Evolutionary conservation across 2,113 vertebrate genomes (phyloP).

Genomic region (human (Homo sapiens)): DNA sequence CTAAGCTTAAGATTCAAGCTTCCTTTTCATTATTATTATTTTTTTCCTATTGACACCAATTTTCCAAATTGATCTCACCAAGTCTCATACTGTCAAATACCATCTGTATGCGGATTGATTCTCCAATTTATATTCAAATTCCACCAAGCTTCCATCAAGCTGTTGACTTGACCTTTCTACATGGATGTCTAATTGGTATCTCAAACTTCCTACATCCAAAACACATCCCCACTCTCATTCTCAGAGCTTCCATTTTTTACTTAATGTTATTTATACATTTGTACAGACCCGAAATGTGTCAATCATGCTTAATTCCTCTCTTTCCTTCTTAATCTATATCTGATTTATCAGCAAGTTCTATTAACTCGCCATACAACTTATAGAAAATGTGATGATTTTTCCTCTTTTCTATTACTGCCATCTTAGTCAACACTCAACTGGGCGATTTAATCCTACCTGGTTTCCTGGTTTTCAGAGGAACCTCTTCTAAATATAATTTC

Average conservation of each 20-base stretch:
- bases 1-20: neutral
- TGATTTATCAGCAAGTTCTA: neutral
- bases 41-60: neutral
- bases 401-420: neutral
- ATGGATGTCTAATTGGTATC: neutral
- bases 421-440: neutral
- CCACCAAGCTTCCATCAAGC: neutral
- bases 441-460: neutral
- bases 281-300: neutral
- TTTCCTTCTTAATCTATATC: neutral
- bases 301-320: neutral
- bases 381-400: neutral
- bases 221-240: neutral
- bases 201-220: neutral
- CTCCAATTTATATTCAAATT: neutral
- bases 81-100: neutral
- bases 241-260: neutral
- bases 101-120: neutral
- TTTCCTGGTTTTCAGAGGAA: neutral
- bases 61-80: neutral
- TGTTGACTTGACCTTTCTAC: neutral
- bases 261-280: neutral
- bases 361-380: neutral
- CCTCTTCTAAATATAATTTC: neutral
- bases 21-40: neutral